phyloP scores from a whole-genome alignment of 2,888 invertebrate genomes.

The Eulithis testata region DNA sequence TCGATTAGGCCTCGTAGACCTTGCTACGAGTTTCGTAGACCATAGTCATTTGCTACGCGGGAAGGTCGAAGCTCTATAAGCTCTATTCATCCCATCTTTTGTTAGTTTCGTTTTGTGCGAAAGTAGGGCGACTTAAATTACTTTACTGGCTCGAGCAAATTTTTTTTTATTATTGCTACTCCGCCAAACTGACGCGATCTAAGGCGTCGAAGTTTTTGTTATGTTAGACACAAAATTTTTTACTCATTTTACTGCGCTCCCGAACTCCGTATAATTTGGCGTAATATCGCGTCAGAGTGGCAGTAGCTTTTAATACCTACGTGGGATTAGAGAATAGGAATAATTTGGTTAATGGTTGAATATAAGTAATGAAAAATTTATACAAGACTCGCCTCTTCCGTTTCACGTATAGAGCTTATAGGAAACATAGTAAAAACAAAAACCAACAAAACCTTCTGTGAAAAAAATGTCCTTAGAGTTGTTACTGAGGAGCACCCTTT shows the following conservation, averaged over 20 bases:
- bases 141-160: constrained; percentile 43
- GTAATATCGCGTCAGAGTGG: background rate
- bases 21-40: constrained; percentile 55
- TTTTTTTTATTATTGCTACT: constrained; percentile 42
- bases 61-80: constrained; percentile 62
- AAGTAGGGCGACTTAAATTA: constrained; percentile 68
- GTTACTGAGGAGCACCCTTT: background rate
- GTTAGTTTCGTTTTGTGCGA: constrained; percentile 68
- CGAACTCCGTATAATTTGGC: too few relatives aligned
- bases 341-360: too few relatives aligned
- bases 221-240: too few relatives aligned
- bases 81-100: constrained; percentile 65
- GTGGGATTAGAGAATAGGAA: too few relatives aligned
- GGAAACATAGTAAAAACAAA: too few relatives aligned
- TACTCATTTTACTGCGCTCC: too few relatives aligned
- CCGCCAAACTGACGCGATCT: background rate
- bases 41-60: constrained; percentile 45
- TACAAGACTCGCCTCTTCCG: too few relatives aligned
- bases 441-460: too few relatives aligned
- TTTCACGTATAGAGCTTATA: too few relatives aligned
- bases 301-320: background rate
- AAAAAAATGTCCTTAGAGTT: too few relatives aligned
- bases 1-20: constrained; percentile 24
- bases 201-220: background rate
- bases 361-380: too few relatives aligned